A percentile compares a stretch with the other conserved stretches of the same genome.
Evolutionary conservation across 2,113 vertebrate genomes (phyloP).

Genomic region (Rallus limicola): DNA sequence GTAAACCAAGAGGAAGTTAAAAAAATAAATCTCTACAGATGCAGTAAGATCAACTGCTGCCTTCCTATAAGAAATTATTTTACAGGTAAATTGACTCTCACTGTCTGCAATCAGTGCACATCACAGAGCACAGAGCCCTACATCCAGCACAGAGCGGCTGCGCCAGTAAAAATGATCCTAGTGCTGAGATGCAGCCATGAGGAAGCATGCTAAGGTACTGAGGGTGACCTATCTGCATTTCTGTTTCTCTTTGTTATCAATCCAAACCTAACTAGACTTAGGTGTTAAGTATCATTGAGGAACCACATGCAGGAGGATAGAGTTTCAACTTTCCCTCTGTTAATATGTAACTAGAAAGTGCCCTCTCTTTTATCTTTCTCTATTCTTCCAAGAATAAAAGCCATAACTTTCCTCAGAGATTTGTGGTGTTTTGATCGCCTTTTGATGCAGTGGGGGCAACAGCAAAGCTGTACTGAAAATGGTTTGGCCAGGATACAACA

Average conservation of each 20-base stretch:
- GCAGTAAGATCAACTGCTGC: background rate
- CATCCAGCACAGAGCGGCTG: background rate
- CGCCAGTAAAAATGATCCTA: background rate
- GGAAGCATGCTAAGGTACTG: background rate
- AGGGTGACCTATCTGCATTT: background rate
- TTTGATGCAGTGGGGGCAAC: background rate
- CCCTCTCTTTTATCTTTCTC: background rate
- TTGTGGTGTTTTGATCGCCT: background rate
- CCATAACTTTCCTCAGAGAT: background rate
- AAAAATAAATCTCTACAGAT: background rate
- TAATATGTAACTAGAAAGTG: background rate
- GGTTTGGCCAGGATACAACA: background rate
- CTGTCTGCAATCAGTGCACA: background rate
- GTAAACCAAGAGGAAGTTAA: background rate
- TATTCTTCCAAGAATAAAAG: background rate
- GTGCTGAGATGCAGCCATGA: background rate
- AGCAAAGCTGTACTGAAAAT: background rate
- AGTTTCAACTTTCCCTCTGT: background rate
- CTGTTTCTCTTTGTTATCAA: background rate
- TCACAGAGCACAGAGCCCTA: background rate
- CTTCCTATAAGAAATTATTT: background rate
- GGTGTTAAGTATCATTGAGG: background rate
- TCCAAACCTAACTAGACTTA: slow-evolving; percentile 26
- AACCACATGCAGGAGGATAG: background rate
- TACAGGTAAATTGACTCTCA: background rate